A percentile compares a stretch with the other conserved stretches of the same genome.
phyloP scores from a whole-genome alignment of 2,797 vertebrate genomes.

The Molossus molossus region DNA sequence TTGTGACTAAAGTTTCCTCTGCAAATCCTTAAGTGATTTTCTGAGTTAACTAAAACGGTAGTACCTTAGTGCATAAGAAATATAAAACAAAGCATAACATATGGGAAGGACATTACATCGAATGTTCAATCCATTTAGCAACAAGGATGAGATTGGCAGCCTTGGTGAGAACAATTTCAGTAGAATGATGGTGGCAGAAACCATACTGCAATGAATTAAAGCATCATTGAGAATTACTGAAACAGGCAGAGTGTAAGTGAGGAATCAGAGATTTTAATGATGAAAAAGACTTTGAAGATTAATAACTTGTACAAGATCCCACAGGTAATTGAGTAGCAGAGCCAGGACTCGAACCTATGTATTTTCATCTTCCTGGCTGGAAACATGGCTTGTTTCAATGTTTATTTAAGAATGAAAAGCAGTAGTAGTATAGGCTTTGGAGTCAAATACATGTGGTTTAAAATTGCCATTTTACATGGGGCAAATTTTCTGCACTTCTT shows the following conservation, averaged over 20 bases:
- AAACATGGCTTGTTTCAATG: background rate
- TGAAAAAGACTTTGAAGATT: background rate
- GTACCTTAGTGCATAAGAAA: background rate
- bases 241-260: background rate
- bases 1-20: background rate
- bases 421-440: background rate
- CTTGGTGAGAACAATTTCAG: slow-evolving; percentile 22
- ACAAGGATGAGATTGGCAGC: background rate
- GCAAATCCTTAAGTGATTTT: background rate
- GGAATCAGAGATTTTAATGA: background rate
- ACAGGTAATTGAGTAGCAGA: slow-evolving; percentile 1
- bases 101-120: background rate
- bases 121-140: background rate
- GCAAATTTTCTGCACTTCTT: slow-evolving; percentile 9
- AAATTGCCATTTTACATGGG: background rate
- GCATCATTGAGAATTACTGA: slow-evolving; percentile 26
- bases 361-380: background rate
- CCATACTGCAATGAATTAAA: background rate
- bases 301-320: slow-evolving; percentile 3
- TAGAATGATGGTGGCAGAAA: background rate
- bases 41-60: background rate
- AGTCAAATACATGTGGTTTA: background rate
- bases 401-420: background rate
- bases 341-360: background rate
- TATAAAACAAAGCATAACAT: background rate